These are phyloP conservation scores for Plectrocnemia conspersa DNA, from an alignment of 1,140 invertebrate genomes.

Conservation along the genomic window DNA sequence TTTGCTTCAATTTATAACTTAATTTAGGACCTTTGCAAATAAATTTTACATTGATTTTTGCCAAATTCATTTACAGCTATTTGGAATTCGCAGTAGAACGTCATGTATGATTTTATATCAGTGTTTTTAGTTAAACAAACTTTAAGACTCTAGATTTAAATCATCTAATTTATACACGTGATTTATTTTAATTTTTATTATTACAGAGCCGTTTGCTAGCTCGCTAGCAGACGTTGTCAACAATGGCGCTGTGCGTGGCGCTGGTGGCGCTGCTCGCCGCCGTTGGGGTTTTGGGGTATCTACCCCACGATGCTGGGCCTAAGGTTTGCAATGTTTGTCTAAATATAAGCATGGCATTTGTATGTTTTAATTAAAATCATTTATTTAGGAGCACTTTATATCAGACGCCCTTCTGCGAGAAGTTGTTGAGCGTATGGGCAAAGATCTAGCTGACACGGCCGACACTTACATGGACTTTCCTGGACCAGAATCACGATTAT, in stretches of 20 bases:
- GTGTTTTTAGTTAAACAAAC: too few species aligned
- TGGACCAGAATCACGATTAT: slow-evolving; percentile 50
- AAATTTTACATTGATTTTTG: too few species aligned
- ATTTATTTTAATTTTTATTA: neutral
- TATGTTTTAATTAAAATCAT: slow-evolving; percentile 4
- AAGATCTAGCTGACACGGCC: slow-evolving; percentile 59
- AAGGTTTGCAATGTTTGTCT: slow-evolving; percentile 10
- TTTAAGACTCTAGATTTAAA: neutral
- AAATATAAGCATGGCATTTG: neutral
- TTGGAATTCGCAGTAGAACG: too few species aligned
- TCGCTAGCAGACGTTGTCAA: slow-evolving; percentile 12
- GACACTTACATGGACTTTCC: slow-evolving; percentile 62
- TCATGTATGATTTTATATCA: too few species aligned
- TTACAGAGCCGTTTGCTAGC: slow-evolving; percentile 13
- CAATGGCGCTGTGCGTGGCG: slow-evolving; percentile 28
- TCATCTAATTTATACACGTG: neutral
- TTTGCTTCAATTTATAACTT: too few species aligned
- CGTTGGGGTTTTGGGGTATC: slow-evolving; percentile 25
- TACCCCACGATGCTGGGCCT: slow-evolving; percentile 32
- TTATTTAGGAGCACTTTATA: slow-evolving; percentile 43
- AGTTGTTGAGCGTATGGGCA: slow-evolving; percentile 65
- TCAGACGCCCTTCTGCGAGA: slow-evolving; percentile 62
- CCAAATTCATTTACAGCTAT: too few species aligned
- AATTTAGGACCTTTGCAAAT: too few species aligned
- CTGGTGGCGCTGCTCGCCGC: slow-evolving; percentile 29